phyloP scores from a whole-genome alignment of 2,113 vertebrate species.

The Eurystomus gularis region DNA sequence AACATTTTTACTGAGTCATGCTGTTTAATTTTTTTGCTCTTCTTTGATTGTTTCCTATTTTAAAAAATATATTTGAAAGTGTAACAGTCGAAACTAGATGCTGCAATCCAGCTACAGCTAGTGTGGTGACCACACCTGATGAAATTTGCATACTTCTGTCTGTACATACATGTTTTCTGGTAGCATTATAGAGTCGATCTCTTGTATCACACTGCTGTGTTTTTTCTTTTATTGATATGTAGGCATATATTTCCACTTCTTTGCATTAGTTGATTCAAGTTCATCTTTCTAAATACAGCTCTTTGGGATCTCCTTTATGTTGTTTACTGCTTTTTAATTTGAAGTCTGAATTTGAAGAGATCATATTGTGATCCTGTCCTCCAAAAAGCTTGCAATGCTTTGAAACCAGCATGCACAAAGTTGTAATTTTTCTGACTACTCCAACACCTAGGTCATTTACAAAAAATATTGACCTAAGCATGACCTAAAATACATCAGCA shows the following conservation, averaged over 20 bases:
- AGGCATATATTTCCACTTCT: background rate
- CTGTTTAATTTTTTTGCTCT: background rate
- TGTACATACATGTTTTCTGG: background rate
- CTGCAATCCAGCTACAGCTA: background rate
- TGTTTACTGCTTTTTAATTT: background rate
- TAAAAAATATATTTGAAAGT: background rate
- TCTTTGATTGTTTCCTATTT: background rate
- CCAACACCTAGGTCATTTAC: background rate
- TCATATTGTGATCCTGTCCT: background rate
- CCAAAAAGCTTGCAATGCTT: background rate
- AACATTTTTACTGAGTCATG: background rate
- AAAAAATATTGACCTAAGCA: background rate
- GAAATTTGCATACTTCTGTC: background rate
- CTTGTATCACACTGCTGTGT: accelerated
- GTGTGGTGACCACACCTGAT: background rate
- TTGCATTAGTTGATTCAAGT: background rate
- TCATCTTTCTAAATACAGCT: background rate
- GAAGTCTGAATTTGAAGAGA: background rate
- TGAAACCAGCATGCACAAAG: background rate
- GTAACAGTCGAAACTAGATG: background rate
- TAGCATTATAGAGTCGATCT: background rate
- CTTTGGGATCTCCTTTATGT: background rate
- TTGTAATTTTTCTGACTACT: background rate
- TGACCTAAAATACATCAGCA: background rate
- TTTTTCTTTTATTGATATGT: background rate